Conservation (phyloP, 2,888 invertebrate species). For the Latheticus oryzae region DNA sequence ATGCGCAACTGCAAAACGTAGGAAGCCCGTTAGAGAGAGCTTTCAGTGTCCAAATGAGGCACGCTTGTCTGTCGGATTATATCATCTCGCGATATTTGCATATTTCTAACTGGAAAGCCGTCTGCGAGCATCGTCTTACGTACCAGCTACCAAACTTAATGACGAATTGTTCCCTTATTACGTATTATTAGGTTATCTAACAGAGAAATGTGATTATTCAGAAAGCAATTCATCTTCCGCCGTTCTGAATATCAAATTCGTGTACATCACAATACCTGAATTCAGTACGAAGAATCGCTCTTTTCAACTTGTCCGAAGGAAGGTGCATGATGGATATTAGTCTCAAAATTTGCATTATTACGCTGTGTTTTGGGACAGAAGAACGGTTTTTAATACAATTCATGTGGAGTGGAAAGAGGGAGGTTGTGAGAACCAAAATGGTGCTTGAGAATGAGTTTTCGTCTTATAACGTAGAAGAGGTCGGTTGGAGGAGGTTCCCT, state of each 20-base stretch:
- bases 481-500: slow-evolving; percentile 14
- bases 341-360: slow-evolving; percentile 25
- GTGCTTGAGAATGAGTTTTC: slow-evolving; percentile 21
- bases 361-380: slow-evolving; percentile 19
- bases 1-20: slow-evolving; percentile 42
- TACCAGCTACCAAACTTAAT: slow-evolving; percentile 53
- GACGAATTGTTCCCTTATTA: slow-evolving; percentile 58
- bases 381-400: slow-evolving; percentile 14
- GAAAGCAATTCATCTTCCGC: slow-evolving; percentile 50
- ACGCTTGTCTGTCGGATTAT: slow-evolving; percentile 55
- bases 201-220: slow-evolving; percentile 53
- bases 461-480: slow-evolving; percentile 23
- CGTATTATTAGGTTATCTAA: slow-evolving; percentile 55
- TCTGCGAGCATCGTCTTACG: slow-evolving; percentile 46
- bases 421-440: slow-evolving; percentile 3
- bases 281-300: slow-evolving; percentile 5
- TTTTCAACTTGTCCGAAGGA: slow-evolving; percentile 17
- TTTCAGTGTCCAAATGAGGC: slow-evolving; percentile 54
- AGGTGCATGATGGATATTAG: slow-evolving; percentile 23
- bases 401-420: not conserved
- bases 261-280: slow-evolving; percentile 23
- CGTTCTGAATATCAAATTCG: slow-evolving; percentile 50
- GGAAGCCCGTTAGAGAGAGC: slow-evolving; percentile 33
- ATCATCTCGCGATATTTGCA: slow-evolving; percentile 54
- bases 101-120: slow-evolving; percentile 52